Percentiles rank a stretch among this genome's conserved stretches.
phyloP scores from a whole-genome alignment of 2,797 vertebrate species.

The Fratercula arctica region DNA sequence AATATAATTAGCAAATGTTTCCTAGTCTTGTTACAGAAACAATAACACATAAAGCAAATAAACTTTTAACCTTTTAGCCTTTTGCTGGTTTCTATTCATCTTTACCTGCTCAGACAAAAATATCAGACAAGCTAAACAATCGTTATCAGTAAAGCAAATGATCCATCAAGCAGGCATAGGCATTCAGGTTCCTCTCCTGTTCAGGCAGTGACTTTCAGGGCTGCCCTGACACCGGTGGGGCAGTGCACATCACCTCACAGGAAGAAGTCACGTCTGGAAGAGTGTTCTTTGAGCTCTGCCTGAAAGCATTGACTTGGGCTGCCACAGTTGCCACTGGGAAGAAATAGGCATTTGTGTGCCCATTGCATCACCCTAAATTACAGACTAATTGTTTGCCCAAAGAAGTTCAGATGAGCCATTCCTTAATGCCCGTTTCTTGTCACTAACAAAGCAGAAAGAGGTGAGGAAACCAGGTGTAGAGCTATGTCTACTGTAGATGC shows the following conservation, averaged over 20 bases:
- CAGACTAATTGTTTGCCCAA: background rate
- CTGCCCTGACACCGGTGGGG: background rate
- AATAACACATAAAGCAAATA: background rate
- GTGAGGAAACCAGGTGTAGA: background rate
- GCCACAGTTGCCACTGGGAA: accelerated
- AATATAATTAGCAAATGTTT: background rate
- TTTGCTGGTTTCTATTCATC: background rate
- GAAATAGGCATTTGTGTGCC: background rate
- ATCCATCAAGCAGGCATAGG: background rate
- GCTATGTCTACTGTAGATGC: background rate
- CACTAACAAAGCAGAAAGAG: background rate
- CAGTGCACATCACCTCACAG: accelerated
- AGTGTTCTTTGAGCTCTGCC: background rate
- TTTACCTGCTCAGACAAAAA: background rate
- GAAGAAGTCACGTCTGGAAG: background rate
- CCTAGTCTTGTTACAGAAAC: background rate
- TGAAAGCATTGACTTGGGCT: background rate
- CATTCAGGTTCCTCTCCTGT: too few relatives aligned
- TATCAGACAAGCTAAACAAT: background rate
- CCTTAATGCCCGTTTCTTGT: background rate
- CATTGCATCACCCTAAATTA: background rate
- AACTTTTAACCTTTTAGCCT: background rate
- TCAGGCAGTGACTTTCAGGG: background rate
- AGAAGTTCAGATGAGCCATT: background rate
- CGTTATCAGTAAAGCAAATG: background rate